Base-by-base conservation (phyloP, 1,140 invertebrate species). In the Trachymyrmex septentrionalis region DNA sequence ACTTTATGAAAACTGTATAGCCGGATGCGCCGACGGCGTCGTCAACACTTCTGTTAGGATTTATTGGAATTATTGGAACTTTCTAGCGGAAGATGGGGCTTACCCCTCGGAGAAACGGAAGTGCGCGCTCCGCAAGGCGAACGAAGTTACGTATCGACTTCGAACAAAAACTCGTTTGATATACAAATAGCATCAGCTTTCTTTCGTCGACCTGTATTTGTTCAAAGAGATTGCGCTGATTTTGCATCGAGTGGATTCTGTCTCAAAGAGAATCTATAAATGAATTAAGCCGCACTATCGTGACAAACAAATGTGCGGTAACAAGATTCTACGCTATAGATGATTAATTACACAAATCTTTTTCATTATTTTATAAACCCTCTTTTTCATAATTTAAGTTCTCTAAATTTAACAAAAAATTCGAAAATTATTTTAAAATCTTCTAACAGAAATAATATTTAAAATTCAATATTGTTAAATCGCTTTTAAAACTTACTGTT, bases 21-120 rank as follows among this genome's bases (percentile, higher is more conserved):
- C 19, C 50, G 34, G 34, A 19, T 38, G 21, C 64, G 59, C 66
- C 48, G 61, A 87, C 21, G 50, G 53, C 80, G 30, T 86, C 80
- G 86, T 86, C 73, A 66, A 91, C 78, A 90, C 75, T 91, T 89
- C 67, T 48, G 75, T 75, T 86, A 87, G 82, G 86, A 91, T 92
- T 92, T 91, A 92, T 92, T 90, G 88, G 88, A 88, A 91, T 92
- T 91, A 92, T 92, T 90, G 88, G 88, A 88, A 91, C 86, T 90
- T 92, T 89, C 27, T 64, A 30, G 77, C 53, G 44, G 38, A 78
- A 69, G 50, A 84, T 34, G 77, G 34, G 44, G 19, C 87, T 90
- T 86, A 69, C 53, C 86, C 61, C 59, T 76, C 73, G 73, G 87
- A 88, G 73, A 87, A 87, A 71, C 63, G 44, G 85, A 90, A 90